A percentile compares a stretch with the other conserved stretches of the same genome.
Evolutionary conservation across 2,113 vertebrate genomes (phyloP).

Genomic region (Perognathus longimembris): DNA sequence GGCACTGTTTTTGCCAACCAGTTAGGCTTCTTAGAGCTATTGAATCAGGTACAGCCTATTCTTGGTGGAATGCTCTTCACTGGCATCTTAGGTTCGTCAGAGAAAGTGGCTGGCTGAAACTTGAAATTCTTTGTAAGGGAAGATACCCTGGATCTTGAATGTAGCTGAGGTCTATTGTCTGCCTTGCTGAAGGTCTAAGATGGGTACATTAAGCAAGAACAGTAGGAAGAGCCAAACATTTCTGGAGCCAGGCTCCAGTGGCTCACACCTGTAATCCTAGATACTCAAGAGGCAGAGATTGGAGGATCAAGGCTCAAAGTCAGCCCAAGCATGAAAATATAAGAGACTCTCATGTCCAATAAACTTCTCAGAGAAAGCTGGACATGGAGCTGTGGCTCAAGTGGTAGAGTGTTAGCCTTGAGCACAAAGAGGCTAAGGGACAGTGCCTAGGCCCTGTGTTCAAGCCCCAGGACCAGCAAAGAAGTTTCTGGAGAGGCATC

Average conservation of each 20-base stretch:
- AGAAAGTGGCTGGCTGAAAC: background rate
- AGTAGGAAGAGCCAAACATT: background rate
- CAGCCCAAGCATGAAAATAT: too few species aligned
- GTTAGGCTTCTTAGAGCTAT: background rate
- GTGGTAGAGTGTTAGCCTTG: too few species aligned
- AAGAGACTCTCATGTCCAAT: too few species aligned
- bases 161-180: background rate
- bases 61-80: background rate
- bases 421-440: too few species aligned
- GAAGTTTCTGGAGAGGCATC: background rate
- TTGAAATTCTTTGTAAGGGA: background rate
- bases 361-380: too few species aligned
- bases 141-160: background rate
- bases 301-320: too few species aligned
- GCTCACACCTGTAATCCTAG: too few species aligned
- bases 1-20: background rate
- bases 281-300: too few species aligned
- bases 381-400: too few species aligned
- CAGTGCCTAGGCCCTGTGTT: too few species aligned
- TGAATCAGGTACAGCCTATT: background rate
- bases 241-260: too few species aligned
- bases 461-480: too few species aligned
- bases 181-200: background rate
- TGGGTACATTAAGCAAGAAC: background rate
- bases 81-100: background rate